Percentiles rank a stretch among this genome's conserved stretches.
phyloP scores from a whole-genome alignment of 1,140 invertebrate species.

The Pteromalus puparum region DNA sequence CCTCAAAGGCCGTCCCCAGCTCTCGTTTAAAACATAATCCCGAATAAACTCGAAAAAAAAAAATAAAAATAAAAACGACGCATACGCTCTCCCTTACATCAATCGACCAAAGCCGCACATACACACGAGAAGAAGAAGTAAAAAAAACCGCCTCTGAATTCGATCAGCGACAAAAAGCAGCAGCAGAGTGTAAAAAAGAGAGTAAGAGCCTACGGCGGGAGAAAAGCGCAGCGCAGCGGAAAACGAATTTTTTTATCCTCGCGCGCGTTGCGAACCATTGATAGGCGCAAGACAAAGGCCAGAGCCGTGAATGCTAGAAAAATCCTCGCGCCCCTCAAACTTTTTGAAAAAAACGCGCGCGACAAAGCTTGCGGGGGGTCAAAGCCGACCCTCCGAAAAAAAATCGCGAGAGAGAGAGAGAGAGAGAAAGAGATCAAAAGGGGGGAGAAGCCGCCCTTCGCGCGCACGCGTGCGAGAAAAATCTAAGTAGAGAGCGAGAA shows the following conservation, averaged over 20 bases:
- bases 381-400: neutral
- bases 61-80: conserved; percentile 9
- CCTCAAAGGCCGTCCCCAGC: neutral
- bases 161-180: conserved; percentile 20
- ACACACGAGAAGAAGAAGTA: neutral
- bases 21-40: neutral
- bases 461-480: neutral
- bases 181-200: conserved; percentile 2
- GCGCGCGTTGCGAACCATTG: neutral
- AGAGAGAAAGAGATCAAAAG: neutral
- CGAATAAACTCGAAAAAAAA: neutral
- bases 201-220: neutral
- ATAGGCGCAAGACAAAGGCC: neutral
- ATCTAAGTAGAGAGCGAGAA: conserved; percentile 3
- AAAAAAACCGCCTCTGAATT: conserved; percentile 23
- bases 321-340: neutral
- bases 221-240: neutral
- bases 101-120: conserved; percentile 29
- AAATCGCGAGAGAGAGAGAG: neutral
- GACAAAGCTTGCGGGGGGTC: neutral
- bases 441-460: neutral
- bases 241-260: neutral
- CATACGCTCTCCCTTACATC: neutral
- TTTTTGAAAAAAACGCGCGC: neutral
- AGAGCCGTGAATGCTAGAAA: neutral